Base-by-base conservation (phyloP, 2,797 vertebrate genomes). In the Somateria mollissima region DNA sequence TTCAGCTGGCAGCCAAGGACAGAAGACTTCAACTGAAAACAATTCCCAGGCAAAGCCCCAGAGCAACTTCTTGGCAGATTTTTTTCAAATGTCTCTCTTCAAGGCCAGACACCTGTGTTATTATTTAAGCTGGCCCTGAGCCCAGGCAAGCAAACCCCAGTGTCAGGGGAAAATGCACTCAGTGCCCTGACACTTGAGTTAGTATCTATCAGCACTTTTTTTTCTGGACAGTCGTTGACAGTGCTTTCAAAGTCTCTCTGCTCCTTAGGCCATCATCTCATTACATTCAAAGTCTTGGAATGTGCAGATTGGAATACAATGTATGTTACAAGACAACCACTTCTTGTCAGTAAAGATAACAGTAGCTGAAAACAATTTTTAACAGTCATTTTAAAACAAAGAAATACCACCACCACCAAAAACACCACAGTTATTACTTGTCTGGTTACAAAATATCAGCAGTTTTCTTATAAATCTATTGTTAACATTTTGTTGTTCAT, bases 11-110 rank as follows among this genome's bases (percentile, higher is more conserved):
- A 41, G 4, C 8, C 89, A 79, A 10, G 17, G 36, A 24, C 9
- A 62, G 21, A 4, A 82, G 0, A 4, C 3, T 61, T 9, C 15
- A 0, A 8, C 64, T 34, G 9, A 54, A 76, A 85, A 10, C 1
- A 66, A 39, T 34, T 85, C 17, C 8, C 14, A 79, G 39, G 13
- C 2, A 56, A 65, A 67, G 4, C 2, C 11, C 79, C 19, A 39
- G 21, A 0, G 1, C 3, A 75, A 27, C 5, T 53, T 69, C 41
- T 64, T 36, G 57, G 6, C 2, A 21, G 32, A 54, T 9, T 16
- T 34, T 70, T 83, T 70, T 34, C 8, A 10, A 51, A 87, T 11
- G 54, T 6, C 1, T 37, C n/a, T 75, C 87, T 82, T 66, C 30
- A 69, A 32, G 19, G 11, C 12, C 47, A 49, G 49, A 49, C 15